Evolutionary conservation across 1,140 invertebrate genomes (phyloP).

Genomic region (Leptopilina boulardi): DNA sequence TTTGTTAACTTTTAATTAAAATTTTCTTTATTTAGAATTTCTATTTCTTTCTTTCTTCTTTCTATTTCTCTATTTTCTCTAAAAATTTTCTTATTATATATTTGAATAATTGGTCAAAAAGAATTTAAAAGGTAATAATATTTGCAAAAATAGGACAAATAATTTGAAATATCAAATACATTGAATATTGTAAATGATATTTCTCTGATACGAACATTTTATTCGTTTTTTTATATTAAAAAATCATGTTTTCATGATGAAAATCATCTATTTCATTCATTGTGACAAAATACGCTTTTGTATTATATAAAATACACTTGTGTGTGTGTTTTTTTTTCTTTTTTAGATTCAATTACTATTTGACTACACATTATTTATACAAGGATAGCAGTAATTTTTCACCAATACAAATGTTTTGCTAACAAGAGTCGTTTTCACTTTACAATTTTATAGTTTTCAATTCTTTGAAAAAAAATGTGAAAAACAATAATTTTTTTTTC

Average conservation of each 20-base stretch:
- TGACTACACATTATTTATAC: not conserved
- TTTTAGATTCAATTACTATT: not conserved
- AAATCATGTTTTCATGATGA: too few relatives aligned
- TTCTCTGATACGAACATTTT: not conserved
- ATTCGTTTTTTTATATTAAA: not conserved
- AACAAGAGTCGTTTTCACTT: not conserved
- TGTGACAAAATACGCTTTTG: not conserved
- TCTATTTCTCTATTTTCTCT: too few relatives aligned
- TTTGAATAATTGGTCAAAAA: too few relatives aligned
- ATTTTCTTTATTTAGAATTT: too few relatives aligned
- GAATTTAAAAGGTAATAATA: too few relatives aligned
- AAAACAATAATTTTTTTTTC: not conserved
- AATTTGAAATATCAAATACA: too few relatives aligned
- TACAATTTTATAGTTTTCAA: not conserved
- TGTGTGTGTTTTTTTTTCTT: too few relatives aligned
- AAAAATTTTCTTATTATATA: too few relatives aligned
- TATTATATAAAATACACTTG: constrained; percentile 6
- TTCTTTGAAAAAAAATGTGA: not conserved
- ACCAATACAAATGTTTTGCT: not conserved
- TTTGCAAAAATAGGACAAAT: too few relatives aligned
- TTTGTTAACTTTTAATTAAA: too few relatives aligned
- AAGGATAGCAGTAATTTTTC: not conserved
- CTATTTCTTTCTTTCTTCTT: too few relatives aligned
- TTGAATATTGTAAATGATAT: not conserved
- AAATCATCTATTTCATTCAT: not conserved